Evolutionary conservation across 2,888 invertebrate species (phyloP).

Genomic region (Ichneumon xanthorius): DNA sequence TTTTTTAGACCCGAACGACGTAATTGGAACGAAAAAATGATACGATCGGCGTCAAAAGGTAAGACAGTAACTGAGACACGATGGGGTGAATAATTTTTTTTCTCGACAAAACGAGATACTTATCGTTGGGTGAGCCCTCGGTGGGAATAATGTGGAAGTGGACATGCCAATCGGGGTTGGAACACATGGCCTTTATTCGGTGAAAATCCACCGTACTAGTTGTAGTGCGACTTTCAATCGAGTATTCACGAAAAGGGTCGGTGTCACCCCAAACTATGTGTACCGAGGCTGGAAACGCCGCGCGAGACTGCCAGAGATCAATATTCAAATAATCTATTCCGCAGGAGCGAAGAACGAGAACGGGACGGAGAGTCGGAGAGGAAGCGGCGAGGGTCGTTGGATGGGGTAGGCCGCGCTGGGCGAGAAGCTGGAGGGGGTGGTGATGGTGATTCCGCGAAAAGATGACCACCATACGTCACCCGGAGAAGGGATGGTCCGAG

Average conservation of each 20-base stretch:
- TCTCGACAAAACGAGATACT: too few relatives aligned
- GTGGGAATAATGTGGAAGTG: slow-evolving; percentile 69
- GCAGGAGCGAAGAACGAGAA: slow-evolving; percentile 39
- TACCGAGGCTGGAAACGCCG: background rate
- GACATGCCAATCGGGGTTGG: slow-evolving; percentile 63
- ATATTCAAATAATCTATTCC: slow-evolving; percentile 82
- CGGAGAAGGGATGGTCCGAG: slow-evolving; percentile 69
- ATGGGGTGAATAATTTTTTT: too few relatives aligned
- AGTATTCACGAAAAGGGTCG: slow-evolving; percentile 47
- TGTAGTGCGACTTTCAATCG: slow-evolving; percentile 5
- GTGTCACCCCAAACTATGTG: slow-evolving; percentile 40
- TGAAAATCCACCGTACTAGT: background rate
- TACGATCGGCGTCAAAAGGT: too few relatives aligned
- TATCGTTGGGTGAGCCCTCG: background rate
- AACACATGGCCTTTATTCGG: slow-evolving; percentile 66
- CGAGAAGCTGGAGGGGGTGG: slow-evolving; percentile 58
- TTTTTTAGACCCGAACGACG: too few relatives aligned
- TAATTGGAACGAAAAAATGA: too few relatives aligned
- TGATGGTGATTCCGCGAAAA: slow-evolving; percentile 77
- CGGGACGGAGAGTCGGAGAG: slow-evolving; percentile 28
- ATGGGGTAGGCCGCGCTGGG: slow-evolving; percentile 18
- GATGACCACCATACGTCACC: slow-evolving; percentile 83
- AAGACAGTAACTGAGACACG: too few relatives aligned
- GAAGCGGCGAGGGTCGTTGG: slow-evolving; percentile 30
- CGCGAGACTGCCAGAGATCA: slow-evolving; percentile 54